These are phyloP conservation scores for Poecilia latipinna DNA, from an alignment of 2,113 vertebrate genomes.

Conservation along the genomic window DNA sequence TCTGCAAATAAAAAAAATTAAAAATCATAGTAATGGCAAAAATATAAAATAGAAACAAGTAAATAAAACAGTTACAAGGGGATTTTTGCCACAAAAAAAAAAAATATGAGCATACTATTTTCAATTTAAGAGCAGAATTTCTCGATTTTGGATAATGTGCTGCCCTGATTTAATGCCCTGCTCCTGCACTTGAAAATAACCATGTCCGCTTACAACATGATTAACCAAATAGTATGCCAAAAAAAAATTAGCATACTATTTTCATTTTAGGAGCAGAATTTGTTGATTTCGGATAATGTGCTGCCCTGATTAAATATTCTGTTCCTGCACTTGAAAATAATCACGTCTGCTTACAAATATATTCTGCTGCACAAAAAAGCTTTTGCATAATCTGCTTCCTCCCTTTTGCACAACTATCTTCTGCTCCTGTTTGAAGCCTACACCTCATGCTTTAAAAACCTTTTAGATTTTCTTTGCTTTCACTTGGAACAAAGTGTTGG, in stretches of 20 bases:
- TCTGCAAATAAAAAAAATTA: constrained; percentile 22
- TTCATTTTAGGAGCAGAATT: background rate
- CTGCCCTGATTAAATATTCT: too few species aligned
- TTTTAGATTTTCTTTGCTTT: background rate
- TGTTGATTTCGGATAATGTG: background rate
- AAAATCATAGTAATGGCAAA: constrained; percentile 18
- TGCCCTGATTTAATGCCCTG: too few species aligned
- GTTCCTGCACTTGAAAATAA: too few species aligned
- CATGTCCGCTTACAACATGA: too few species aligned
- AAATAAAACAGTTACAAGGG: constrained; percentile 18
- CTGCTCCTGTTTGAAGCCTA: too few species aligned
- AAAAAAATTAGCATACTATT: background rate
- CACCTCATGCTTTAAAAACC: too few species aligned
- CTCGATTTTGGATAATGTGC: background rate
- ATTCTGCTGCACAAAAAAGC: too few species aligned
- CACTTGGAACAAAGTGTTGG: background rate
- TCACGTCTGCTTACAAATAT: too few species aligned
- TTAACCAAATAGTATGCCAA: background rate
- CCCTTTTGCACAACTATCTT: too few species aligned
- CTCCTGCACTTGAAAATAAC: too few species aligned
- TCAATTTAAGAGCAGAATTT: background rate
- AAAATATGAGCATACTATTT: background rate
- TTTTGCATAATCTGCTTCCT: too few species aligned
- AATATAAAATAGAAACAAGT: constrained; percentile 64
- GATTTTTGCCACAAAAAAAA: background rate